These are phyloP conservation scores for Heteromurus nitidus DNA, from an alignment of 2,888 invertebrate species.

Conservation along the genomic window DNA sequence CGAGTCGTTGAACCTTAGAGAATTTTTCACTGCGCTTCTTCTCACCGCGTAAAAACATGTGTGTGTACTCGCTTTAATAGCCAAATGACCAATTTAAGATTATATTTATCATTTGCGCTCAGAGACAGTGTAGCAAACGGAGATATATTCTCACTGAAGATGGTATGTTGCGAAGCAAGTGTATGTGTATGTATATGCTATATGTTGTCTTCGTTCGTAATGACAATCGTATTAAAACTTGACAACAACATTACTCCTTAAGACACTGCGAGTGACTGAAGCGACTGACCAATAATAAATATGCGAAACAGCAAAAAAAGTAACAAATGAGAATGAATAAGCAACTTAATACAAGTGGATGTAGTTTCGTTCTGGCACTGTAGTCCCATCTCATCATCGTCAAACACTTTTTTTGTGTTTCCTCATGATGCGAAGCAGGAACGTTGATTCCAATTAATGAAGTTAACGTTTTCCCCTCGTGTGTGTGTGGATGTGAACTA, in stretches of 20 bases:
- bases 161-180: constrained; percentile 3
- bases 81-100: constrained; percentile 57
- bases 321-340: constrained; percentile 52
- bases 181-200: background rate
- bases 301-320: constrained; percentile 35
- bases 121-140: background rate
- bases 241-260: constrained; percentile 22
- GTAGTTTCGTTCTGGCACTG: background rate
- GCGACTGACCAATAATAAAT: constrained; percentile 51
- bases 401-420: background rate
- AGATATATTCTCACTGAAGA: background rate
- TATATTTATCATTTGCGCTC: constrained; percentile 54
- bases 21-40: constrained; percentile 41
- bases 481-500: no score
- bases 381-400: constrained; percentile 8
- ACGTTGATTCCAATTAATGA: constrained; percentile 51
- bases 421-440: constrained; percentile 6
- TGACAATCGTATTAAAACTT: constrained; percentile 43
- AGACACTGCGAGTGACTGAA: constrained; percentile 30
- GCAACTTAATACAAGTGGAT: constrained; percentile 18
- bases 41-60: constrained; percentile 32
- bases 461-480: no score
- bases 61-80: constrained; percentile 40
- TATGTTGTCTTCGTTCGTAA: constrained; percentile 17
- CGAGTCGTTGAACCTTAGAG: constrained; percentile 70